Percentiles rank a stretch among this genome's conserved stretches.
Conservation (phyloP, 2,113 vertebrate genomes). For the Pachycephala philippinensis region DNA sequence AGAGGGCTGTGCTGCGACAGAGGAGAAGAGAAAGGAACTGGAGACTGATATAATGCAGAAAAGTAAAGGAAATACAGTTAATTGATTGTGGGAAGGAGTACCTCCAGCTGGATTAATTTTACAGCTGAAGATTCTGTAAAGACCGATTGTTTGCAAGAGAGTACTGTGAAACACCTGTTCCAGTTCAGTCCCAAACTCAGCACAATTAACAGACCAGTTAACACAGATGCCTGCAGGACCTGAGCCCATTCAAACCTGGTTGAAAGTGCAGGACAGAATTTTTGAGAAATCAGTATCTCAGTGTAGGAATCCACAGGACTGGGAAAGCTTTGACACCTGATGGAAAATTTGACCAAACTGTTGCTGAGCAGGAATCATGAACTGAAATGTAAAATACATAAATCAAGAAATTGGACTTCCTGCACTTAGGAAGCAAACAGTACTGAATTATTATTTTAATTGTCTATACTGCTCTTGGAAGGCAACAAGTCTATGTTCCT, state of each 20-base stretch:
- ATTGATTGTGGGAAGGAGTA: neutral
- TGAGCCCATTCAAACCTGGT: neutral
- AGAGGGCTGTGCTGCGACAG: neutral
- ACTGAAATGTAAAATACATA: neutral
- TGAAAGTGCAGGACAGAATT: neutral
- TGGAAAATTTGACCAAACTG: neutral
- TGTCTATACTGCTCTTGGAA: neutral
- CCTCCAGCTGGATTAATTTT: neutral
- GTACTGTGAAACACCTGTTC: neutral
- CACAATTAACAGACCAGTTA: neutral
- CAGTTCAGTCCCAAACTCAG: neutral
- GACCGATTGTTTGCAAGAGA: neutral
- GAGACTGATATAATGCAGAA: neutral
- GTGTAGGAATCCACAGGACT: neutral
- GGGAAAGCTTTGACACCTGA: neutral
- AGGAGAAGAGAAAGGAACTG: neutral
- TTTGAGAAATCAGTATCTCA: neutral
- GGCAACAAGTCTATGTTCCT: neutral
- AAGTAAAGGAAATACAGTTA: neutral
- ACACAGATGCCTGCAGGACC: neutral
- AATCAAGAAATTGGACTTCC: neutral
- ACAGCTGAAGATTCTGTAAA: neutral
- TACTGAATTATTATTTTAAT: neutral
- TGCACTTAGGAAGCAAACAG: neutral
- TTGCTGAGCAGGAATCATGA: neutral